These are phyloP conservation scores for Bovichtus diacanthus DNA, from an alignment of 2,797 vertebrate species.

Conservation along the genomic window DNA sequence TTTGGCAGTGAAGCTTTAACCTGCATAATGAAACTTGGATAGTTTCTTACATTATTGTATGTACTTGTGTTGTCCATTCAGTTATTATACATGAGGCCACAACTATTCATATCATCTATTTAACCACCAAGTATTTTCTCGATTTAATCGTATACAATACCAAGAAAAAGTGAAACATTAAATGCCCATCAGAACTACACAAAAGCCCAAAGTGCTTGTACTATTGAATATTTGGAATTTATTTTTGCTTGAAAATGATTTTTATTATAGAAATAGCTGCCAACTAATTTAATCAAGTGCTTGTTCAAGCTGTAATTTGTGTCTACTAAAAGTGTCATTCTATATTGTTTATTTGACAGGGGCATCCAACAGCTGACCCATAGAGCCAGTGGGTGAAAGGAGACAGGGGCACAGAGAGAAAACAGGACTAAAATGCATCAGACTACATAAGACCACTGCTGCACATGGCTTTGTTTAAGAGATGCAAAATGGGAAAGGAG, in stretches of 20 bases:
- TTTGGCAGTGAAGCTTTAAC: background rate
- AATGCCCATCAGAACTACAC: background rate
- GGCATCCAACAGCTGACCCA: constrained; percentile 5
- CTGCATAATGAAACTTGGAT: background rate
- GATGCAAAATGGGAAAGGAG: constrained; percentile 70
- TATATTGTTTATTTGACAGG: constrained; percentile 37
- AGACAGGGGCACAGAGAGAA: background rate
- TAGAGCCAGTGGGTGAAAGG: constrained; percentile 36
- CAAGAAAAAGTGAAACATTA: background rate
- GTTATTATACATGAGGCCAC: background rate
- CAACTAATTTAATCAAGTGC: background rate
- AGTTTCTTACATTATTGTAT: background rate
- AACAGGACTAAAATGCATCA: constrained; percentile 48
- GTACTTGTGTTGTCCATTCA: background rate
- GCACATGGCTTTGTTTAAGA: constrained; percentile 56
- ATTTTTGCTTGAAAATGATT: background rate
- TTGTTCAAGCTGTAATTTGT: background rate
- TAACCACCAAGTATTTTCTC: background rate
- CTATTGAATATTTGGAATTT: background rate
- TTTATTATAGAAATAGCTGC: background rate
- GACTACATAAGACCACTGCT: constrained; percentile 40
- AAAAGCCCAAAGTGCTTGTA: background rate
- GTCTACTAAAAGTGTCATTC: background rate
- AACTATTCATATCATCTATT: background rate
- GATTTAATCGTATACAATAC: background rate